Evolutionary conservation across 2,888 invertebrate genomes (phyloP), one percentile per base, ranked within the genome.

Genomic region (Norana najaformis): DNA sequence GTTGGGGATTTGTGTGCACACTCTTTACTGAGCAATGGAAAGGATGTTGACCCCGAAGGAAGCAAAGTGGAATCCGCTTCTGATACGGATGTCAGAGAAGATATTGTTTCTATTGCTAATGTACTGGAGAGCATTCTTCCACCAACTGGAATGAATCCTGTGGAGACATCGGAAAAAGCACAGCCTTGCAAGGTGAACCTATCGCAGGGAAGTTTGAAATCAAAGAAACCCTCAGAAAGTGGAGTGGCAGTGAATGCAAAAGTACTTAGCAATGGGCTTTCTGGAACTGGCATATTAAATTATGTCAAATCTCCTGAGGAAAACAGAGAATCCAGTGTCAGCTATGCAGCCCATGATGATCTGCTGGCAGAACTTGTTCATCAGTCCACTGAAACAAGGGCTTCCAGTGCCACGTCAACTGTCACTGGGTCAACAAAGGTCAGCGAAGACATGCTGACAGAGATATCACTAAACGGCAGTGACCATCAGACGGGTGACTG

Each of bases 1-100:
- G 93, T 94, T 69, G 93, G 93, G 36, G 91, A 90, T 37, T 82
- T 91, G 69, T 69, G 69, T 69, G 69, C n/a, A 69, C 69, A 69
- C 69, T 69, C 69, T 16, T 35, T 85, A 36, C 35, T 36, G 35
- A 37, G 85, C 35, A 85, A 85, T 36, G 85, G 37, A n/a, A 37
- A 36, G 35, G 85, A 85, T 16, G 2, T 85, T 5, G 36, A 37
- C 11, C 13, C 18, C 13, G 85, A 85, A 20, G 85, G 35, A 13
- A 37, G 14, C 35, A 85, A 37, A 37, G 37, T 23, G 85, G 37
- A 85, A 37, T 36, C 37, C 18, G 14, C 36, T 85, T 36, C 85
- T 20, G 85, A 85, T 20, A 23, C 16, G 30, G 35, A 85, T 20
- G 36, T 85, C 37, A 85, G 35, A 35, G 36, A 85, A 85, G 35